These are phyloP conservation scores for Sebastes flavidus DNA, from an alignment of 2,797 vertebrate species.

Conservation along the genomic window DNA sequence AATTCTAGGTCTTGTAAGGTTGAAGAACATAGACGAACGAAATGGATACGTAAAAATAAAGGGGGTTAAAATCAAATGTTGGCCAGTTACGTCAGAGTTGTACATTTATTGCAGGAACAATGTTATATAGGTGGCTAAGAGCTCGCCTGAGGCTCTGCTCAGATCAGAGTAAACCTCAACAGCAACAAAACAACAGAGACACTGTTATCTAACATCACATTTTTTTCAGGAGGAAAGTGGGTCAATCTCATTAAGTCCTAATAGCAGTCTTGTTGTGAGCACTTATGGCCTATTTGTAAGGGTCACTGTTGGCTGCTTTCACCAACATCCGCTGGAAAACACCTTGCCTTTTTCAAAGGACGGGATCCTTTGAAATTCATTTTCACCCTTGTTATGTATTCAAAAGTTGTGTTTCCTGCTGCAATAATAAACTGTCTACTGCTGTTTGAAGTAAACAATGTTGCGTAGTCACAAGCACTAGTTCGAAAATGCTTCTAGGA, in stretches of 20 bases:
- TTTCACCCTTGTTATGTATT: background rate
- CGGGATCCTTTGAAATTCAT: background rate
- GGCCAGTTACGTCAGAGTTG: background rate
- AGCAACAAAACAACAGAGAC: conserved; percentile 38
- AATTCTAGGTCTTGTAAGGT: background rate
- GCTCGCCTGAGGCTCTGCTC: conserved; percentile 13
- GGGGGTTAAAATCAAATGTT: conserved; percentile 3
- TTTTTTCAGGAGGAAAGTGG: conserved; percentile 52
- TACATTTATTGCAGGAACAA: conserved; percentile 32
- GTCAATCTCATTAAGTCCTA: conserved; percentile 69
- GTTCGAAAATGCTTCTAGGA: background rate
- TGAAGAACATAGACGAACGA: background rate
- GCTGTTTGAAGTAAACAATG: background rate
- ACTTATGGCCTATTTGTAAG: conserved; percentile 35
- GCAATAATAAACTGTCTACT: background rate
- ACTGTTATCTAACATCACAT: conserved; percentile 44
- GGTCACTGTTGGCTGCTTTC: conserved; percentile 25
- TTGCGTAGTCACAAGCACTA: background rate
- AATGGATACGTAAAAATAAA: background rate
- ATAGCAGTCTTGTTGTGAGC: conserved; percentile 48
- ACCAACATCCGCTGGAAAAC: conserved; percentile 10
- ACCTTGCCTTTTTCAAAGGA: background rate
- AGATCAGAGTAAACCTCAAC: conserved; percentile 7
- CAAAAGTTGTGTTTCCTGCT: background rate
- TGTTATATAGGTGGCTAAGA: conserved; percentile 15